A percentile compares a stretch with the other conserved stretches of the same genome.
These are phyloP conservation scores for Misgurnus anguillicaudatus DNA, from an alignment of 2,113 vertebrate genomes.

Conservation along the genomic window DNA sequence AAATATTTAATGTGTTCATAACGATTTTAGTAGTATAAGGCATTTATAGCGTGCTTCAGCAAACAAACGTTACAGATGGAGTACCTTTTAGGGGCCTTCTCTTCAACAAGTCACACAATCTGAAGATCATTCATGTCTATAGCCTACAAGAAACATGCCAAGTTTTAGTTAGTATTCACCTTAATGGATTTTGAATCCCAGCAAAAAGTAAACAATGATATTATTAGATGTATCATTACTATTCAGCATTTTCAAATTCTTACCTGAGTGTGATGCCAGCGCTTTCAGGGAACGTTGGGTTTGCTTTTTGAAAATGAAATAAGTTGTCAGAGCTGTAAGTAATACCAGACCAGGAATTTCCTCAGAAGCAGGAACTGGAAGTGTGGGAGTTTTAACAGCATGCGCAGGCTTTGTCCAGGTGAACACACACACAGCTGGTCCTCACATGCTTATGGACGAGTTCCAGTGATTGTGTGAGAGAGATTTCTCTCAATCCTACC, in stretches of 20 bases:
- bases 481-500: slow-evolving; percentile 68
- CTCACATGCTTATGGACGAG: slow-evolving; percentile 70
- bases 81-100: too few species aligned
- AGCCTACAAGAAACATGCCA: too few species aligned
- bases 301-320: slow-evolving; percentile 44
- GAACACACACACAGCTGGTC: slow-evolving; percentile 77
- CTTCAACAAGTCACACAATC: too few species aligned
- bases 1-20: too few species aligned
- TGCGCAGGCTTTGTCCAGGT: slow-evolving; percentile 72
- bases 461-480: slow-evolving; percentile 64
- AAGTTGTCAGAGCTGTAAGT: slow-evolving; percentile 47
- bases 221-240: too few species aligned
- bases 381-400: slow-evolving; percentile 58
- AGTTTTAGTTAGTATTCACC: too few species aligned
- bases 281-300: slow-evolving; percentile 42
- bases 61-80: too few species aligned
- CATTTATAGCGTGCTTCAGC: too few species aligned
- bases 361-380: slow-evolving; percentile 54
- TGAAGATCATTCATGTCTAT: too few species aligned
- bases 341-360: slow-evolving; percentile 56
- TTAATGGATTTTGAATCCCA: too few species aligned
- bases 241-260: slow-evolving; percentile 25
- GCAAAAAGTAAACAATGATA: too few species aligned
- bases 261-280: slow-evolving; percentile 21
- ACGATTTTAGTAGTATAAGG: too few species aligned